phyloP scores from a whole-genome alignment of 2,113 vertebrate species.

The Petrocephalus microphthalmus region DNA sequence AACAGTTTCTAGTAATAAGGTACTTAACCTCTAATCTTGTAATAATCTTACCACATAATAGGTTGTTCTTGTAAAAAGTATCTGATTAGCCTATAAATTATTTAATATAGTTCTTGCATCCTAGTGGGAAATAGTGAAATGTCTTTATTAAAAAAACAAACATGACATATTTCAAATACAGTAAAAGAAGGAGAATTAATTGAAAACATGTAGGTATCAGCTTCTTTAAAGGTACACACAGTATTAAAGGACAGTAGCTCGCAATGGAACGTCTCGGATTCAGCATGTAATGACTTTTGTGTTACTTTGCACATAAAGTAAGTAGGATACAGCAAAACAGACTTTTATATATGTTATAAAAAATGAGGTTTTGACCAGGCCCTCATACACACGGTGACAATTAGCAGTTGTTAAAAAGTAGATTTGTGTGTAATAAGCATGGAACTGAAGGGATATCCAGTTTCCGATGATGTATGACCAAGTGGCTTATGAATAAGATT shows the following conservation, averaged over 20 bases:
- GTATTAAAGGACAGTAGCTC: neutral
- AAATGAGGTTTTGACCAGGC: conserved; percentile 1
- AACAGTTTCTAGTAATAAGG: neutral
- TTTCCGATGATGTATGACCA: neutral
- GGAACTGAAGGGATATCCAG: neutral
- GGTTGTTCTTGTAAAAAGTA: neutral
- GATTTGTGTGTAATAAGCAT: neutral
- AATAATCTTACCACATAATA: neutral
- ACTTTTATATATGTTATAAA: neutral
- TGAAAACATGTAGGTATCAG: neutral
- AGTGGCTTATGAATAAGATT: neutral
- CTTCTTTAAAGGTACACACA: neutral
- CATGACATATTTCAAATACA: neutral
- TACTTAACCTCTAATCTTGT: neutral
- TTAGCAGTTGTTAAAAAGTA: neutral
- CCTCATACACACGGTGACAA: neutral
- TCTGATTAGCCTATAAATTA: neutral
- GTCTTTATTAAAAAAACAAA: neutral
- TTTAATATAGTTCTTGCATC: neutral
- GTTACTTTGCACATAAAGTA: neutral
- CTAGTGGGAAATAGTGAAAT: neutral
- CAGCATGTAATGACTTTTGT: neutral
- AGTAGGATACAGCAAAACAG: neutral
- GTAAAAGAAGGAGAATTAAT: neutral
- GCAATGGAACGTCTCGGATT: neutral